phyloP scores from a whole-genome alignment of 2,113 vertebrate species.

The Oncorhynchus mykiss region DNA sequence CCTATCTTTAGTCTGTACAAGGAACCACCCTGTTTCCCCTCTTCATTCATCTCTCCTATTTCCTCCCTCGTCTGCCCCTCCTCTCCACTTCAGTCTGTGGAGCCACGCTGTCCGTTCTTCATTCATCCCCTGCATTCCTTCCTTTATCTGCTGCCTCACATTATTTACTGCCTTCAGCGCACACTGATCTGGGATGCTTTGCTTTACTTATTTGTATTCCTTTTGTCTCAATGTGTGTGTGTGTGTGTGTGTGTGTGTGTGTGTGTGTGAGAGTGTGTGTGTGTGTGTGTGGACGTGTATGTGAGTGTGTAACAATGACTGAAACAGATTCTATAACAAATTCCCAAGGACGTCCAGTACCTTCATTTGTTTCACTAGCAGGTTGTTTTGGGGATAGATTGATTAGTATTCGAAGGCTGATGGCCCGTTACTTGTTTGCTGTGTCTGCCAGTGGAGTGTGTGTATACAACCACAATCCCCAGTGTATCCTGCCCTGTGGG shows the following conservation, averaged over 20 bases:
- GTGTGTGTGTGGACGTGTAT: background rate
- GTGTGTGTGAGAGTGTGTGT: background rate
- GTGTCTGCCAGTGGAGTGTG: background rate
- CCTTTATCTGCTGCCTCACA: slow-evolving; percentile 54
- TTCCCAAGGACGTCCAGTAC: slow-evolving; percentile 44
- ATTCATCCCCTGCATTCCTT: slow-evolving; percentile 42
- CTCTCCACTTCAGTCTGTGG: background rate
- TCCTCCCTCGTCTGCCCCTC: slow-evolving; percentile 3
- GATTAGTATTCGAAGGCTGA: slow-evolving; percentile 58
- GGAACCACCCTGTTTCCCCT: background rate
- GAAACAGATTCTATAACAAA: slow-evolving; percentile 3
- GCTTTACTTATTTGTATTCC: slow-evolving; percentile 67
- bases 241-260: slow-evolving; percentile 12
- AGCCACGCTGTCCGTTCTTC: slow-evolving; percentile 14
- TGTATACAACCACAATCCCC: background rate
- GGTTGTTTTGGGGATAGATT: slow-evolving; percentile 22
- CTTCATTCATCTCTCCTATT: background rate
- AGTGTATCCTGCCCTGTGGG: background rate
- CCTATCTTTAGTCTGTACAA: background rate
- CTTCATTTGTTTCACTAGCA: slow-evolving; percentile 27
- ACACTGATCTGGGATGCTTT: slow-evolving; percentile 49
- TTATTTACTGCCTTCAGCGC: slow-evolving; percentile 64
- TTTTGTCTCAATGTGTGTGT: slow-evolving; percentile 8
- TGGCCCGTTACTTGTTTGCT: slow-evolving; percentile 22
- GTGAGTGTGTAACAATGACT: background rate